phyloP scores from a whole-genome alignment of 2,113 vertebrate species.

The Oxygymnocypris stewartii region DNA sequence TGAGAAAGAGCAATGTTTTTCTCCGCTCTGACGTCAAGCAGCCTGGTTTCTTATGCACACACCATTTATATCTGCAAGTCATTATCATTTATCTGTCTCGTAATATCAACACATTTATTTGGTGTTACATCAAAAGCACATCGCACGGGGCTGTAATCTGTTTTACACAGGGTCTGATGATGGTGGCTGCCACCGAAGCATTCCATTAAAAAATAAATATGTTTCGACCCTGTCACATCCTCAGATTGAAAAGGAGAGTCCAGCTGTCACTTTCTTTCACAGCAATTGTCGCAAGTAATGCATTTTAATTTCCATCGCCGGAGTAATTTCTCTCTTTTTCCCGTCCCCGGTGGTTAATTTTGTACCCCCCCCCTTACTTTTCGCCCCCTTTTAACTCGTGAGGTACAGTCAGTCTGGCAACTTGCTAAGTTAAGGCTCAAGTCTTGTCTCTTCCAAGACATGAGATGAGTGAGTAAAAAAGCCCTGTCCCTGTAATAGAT shows the following conservation, averaged over 20 bases:
- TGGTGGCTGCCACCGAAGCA: slow-evolving; percentile 29
- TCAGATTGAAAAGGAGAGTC: slow-evolving; percentile 22
- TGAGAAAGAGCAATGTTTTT: slow-evolving; percentile 32
- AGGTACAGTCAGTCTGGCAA: slow-evolving; percentile 14
- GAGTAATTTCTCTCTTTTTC: not conserved
- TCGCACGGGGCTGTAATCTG: slow-evolving; percentile 39
- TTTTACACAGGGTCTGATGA: slow-evolving; percentile 33
- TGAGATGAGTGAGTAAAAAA: slow-evolving; percentile 1
- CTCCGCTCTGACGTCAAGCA: slow-evolving; percentile 8
- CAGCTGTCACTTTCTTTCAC: slow-evolving; percentile 40
- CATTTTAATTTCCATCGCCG: slow-evolving; percentile 11
- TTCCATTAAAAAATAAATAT: slow-evolving; percentile 32
- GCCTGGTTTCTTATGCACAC: slow-evolving; percentile 28
- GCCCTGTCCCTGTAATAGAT: slow-evolving; percentile 26
- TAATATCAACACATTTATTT: slow-evolving; percentile 55
- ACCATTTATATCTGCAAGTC: slow-evolving; percentile 44
- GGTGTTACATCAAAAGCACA: slow-evolving; percentile 21
- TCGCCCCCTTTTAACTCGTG: not conserved
- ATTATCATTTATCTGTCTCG: slow-evolving; percentile 49
- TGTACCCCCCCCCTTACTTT: not conserved
- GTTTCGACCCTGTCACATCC: slow-evolving; percentile 6
- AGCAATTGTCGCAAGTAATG: slow-evolving; percentile 45
- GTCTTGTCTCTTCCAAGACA: not conserved
- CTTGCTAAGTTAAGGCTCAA: slow-evolving; percentile 10
- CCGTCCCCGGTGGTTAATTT: not conserved